Percentiles rank a stretch among this genome's conserved stretches.
phyloP scores from a whole-genome alignment of 2,797 vertebrate species.

The Smutsia temminckii region DNA sequence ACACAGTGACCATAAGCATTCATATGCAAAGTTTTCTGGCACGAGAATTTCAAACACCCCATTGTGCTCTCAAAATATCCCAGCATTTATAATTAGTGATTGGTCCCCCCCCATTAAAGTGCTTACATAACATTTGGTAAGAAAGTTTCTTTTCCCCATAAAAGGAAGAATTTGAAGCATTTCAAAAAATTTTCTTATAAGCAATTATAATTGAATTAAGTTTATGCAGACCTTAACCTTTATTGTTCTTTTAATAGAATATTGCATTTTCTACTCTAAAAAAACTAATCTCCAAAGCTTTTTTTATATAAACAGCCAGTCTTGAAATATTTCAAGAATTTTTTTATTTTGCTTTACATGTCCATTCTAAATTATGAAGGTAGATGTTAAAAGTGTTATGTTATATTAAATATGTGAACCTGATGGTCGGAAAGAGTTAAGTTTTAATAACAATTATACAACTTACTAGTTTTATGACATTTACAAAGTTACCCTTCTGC shows the following conservation, averaged over 20 bases:
- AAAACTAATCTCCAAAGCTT: background rate
- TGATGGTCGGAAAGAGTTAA: background rate
- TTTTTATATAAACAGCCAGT: background rate
- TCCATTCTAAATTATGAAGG: background rate
- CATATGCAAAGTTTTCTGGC: background rate
- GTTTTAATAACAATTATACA: constrained; percentile 28
- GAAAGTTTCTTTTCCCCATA: background rate
- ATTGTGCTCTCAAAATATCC: background rate
- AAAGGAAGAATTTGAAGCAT: background rate
- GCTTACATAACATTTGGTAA: background rate
- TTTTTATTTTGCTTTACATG: background rate
- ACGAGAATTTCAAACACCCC: background rate
- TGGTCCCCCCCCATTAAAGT: background rate
- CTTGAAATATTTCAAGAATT: background rate
- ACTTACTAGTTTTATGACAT: constrained; percentile 47
- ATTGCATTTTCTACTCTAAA: background rate
- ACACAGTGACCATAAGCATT: background rate
- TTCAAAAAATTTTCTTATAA: background rate
- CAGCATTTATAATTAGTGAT: background rate
- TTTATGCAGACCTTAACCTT: background rate
- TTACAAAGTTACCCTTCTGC: background rate
- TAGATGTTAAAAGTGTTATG: background rate
- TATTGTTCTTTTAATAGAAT: background rate
- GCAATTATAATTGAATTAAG: constrained; percentile 1
- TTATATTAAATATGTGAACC: background rate